These are phyloP conservation scores for Anguilla pacifica DNA, from an alignment of 2,797 vertebrate genomes.

Conservation along the genomic window DNA sequence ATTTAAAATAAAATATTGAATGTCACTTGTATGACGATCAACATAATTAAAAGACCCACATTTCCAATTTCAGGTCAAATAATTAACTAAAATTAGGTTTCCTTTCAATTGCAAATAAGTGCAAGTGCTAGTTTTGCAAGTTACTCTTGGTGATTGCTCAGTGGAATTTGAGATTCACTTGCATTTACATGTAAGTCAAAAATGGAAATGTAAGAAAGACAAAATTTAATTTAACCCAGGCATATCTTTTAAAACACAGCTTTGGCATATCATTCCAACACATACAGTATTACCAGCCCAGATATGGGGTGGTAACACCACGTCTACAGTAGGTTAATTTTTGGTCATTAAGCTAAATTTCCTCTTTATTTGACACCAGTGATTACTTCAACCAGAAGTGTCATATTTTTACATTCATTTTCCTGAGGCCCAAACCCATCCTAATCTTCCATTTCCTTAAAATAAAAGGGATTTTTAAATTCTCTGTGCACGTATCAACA, in stretches of 20 bases:
- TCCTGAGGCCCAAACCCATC: background rate
- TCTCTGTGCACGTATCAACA: slow-evolving; percentile 53
- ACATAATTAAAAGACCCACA: no score
- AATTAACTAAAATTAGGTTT: no score
- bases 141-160: no score
- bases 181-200: no score
- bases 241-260: background rate
- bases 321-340: background rate
- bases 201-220: no score
- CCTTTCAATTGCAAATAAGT: no score
- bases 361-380: background rate
- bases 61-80: no score
- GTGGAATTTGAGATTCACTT: no score
- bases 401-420: background rate
- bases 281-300: background rate
- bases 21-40: no score
- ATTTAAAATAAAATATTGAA: no score
- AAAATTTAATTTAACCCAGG: background rate
- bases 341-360: background rate
- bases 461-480: slow-evolving; percentile 26
- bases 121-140: no score
- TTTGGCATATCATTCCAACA: background rate
- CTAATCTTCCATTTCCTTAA: background rate
- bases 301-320: background rate
- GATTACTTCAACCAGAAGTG: background rate